Evolutionary conservation across 1,140 invertebrate genomes (phyloP), one percentile per base, ranked within the genome.

Genomic region (Anastrepha ludens): DNA sequence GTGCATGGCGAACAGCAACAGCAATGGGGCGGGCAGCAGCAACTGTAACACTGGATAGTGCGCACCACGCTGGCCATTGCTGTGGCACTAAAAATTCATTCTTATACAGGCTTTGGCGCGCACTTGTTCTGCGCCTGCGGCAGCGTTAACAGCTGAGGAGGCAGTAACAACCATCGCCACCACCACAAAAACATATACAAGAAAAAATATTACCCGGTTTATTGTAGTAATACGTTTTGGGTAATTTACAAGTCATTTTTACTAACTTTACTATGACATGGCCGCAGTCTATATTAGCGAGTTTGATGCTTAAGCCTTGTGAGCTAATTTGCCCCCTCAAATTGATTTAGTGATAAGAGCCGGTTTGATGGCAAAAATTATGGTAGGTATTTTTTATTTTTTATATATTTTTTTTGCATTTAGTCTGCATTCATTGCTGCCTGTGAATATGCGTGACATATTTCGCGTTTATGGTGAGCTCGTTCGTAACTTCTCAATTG

Each of bases 1-100:
- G 44, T 81, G 44, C 74, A 81, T 29, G 74, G 47, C 47, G 44
- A 78, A 55, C n/a, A 50, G 47, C n/a, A 8, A 78, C 47, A 78
- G 47, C 74, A 55, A n/a, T 81, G 47, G n/a, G 74, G 74, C 74
- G 67, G n/a, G 59, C 67, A 87, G 86, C 47, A 87, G 67, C 67
- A 87, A 60, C 65, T 59, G 50, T 78, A 87, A 41, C 65, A 87
- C 50, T 29, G 39, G 74, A 59, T 41, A 70, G 59, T 29, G 70
- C 15, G 9, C 13, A 29, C 29, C 17, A 4, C 47, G n/a, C 60
- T 67, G 64, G 64, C n/a, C 74, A 81, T 47, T 17, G 67, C 67
- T 74, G 44, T 39, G 74, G 8, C 74, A 55, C 55, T 55, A 81
- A 81, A 81, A 58, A 81, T 81, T 81, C 55, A 81, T 81, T 20